Evolutionary conservation across 2,888 invertebrate genomes (phyloP).

Genomic region (Anarsia innoxiella): DNA sequence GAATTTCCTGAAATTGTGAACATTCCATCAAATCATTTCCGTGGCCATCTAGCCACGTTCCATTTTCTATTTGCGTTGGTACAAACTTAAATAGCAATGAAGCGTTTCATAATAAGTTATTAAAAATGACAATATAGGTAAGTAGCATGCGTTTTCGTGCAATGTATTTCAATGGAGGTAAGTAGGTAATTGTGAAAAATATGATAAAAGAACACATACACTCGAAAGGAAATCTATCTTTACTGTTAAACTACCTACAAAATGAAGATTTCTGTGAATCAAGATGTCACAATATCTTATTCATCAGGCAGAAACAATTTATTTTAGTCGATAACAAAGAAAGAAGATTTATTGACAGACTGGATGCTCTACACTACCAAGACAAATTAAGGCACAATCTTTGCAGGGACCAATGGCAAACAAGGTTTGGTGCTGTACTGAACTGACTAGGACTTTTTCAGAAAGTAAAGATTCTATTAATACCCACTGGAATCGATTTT

Average conservation of each 20-base stretch:
- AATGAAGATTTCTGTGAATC: conserved; percentile 39
- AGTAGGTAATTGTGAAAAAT: no score
- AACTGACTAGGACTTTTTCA: conserved; percentile 10
- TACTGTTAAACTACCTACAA: conserved; percentile 26
- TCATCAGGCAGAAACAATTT: no score
- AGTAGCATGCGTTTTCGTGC: no score
- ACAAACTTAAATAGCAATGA: no score
- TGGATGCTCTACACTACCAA: conserved; percentile 32
- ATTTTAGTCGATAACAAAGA: conserved; percentile 20
- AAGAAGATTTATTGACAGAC: conserved; percentile 19
- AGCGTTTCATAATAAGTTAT: no score
- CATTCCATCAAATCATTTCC: no score
- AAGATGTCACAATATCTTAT: conserved; percentile 49
- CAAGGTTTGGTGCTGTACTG: conserved; percentile 7
- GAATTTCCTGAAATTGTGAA: no score
- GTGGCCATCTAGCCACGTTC: no score
- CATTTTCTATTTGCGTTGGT: no score
- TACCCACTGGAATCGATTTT: conserved; percentile 2
- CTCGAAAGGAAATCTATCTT: conserved; percentile 34
- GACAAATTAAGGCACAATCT: no score
- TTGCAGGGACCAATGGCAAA: conserved; percentile 5
- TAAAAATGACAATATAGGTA: no score
- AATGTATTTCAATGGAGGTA: no score
- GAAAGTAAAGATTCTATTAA: neutral
- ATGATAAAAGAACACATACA: conserved; percentile 56